A percentile compares a stretch with the other conserved stretches of the same genome.
Conservation (phyloP, 2,888 invertebrate species). For the Metellina segmentata region DNA sequence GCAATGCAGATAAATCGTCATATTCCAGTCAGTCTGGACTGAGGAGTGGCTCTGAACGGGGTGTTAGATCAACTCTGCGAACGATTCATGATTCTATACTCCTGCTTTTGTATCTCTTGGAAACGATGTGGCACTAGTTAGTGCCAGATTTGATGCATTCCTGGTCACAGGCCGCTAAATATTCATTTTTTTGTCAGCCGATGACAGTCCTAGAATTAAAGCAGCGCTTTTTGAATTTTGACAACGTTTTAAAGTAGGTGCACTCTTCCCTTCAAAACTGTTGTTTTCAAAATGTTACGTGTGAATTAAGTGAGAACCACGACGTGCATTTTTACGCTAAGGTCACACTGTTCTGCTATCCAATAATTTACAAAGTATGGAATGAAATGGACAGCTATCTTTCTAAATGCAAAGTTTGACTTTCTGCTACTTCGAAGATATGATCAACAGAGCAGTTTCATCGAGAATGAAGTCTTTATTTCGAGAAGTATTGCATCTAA, state of each 20-base stretch:
- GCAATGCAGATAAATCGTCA: slow-evolving; percentile 69
- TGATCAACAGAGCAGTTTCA: not conserved
- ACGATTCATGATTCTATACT: not conserved
- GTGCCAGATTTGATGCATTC: slow-evolving; percentile 19
- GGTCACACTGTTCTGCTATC: not conserved
- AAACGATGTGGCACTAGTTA: slow-evolving; percentile 25
- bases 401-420: not conserved
- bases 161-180: not conserved
- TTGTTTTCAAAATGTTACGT: not conserved
- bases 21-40: slow-evolving; percentile 44
- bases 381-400: not conserved
- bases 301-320: not conserved
- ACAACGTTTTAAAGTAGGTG: slow-evolving; percentile 2
- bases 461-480: slow-evolving; percentile 26
- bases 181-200: slow-evolving; percentile 3
- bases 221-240: not conserved
- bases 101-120: slow-evolving; percentile 9
- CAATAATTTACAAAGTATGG: not conserved
- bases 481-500: slow-evolving; percentile 8
- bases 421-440: not conserved
- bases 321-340: not conserved
- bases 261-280: not conserved
- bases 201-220: not conserved
- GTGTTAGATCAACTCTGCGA: not conserved
- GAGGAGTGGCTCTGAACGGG: slow-evolving; percentile 31